Base-by-base conservation (phyloP, 2,797 vertebrate species). In the Poecilia velifera region DNA sequence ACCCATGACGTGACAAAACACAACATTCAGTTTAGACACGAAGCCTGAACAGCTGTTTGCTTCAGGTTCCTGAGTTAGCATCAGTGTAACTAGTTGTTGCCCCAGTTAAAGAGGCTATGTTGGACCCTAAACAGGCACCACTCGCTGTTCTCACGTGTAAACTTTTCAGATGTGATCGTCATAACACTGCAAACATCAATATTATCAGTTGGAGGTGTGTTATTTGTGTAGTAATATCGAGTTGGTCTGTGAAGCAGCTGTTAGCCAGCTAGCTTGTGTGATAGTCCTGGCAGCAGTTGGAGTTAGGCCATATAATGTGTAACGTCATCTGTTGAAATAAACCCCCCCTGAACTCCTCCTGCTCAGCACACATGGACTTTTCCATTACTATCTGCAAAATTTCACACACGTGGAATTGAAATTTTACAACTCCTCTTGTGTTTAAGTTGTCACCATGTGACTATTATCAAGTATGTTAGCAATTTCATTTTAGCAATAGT, bases 321-420 rank as follows among this genome's bases (percentile, higher is more conserved):
- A 91, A 88, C 92, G 93, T 92, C 92, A 93, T 91, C 91, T 91
- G 91, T 90, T 84, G 86, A 92, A 89, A 91, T 88, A 90, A 89
- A 79, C 88, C 91, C 88, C 55, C 88, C 81, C 78, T 82, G 75
- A 82, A 66, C 83, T 82, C 73, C 83, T 84, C 76, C 79, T 84
- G 85, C 66, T 78, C n/a, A 76, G 72, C 83, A 86, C 86, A 82
- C 83, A 78, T 77, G 84, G 75, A 28, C 88, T 90, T 93, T 92
- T 90, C 88, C 89, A 88, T 31, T 83, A 46, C 81, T 72, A 73
- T 10, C 36, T 31, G 72, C 51, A n/a, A 45, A 71, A 6, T 28
- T 41, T 43, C 14, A 14, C 12, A 1, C 41, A 12, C 14, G 22
- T 25, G 36, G 12, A 68, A 25, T 68, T 6, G 1, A 34, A 34